Base-by-base conservation (phyloP, 2,113 vertebrate genomes). In the Dicerorhinus sumatrensis region DNA sequence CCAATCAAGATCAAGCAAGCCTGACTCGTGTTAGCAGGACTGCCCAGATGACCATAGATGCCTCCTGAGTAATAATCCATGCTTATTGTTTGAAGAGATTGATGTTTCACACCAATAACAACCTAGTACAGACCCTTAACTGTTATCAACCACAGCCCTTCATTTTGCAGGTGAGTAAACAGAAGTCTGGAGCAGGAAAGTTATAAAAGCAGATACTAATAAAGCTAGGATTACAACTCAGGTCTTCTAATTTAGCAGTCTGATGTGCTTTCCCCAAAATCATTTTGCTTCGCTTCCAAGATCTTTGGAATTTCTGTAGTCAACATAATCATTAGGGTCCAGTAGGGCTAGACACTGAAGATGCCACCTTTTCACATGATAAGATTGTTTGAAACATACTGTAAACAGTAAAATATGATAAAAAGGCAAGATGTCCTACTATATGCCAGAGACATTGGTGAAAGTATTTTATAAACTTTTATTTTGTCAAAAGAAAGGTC, bases 231-330 rank as follows among this genome's bases (percentile, higher is more conserved):
- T 91, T 75, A 80, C n/a, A 83, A 72, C 27, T 54, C 51, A 31
- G 20, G 27, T 29, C 58, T 95, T 79, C 76, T 94, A 91, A 91
- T 27, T 72, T 46, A 69, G n/a, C 60, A 89, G 62, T 94, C 25
- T 63, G 39, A 63, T 46, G 31, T 51, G 36, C 33, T 77, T 72
- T 62, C 67, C 39, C 82, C n/a, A 4, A 89, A 88, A 65, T 79
- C 36, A 84, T n/a, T 70, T 48, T 89, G 54, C n/a, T 95, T 94
- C 56, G 94, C 25, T 79, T 95, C 27, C 42, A 96, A 96, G 51
- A 80, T 63, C 72, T 63, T 56, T 72, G 62, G 18, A 51, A 10
- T 94, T 58, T 86, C 69, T 93, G 48, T 75, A 36, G 42, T 89
- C 81, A 72, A 46, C 42, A 85, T 21, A 58, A 91, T 63, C 33